phyloP scores from a whole-genome alignment of 2,113 vertebrate genomes.

The Atlantisia rogersi region DNA sequence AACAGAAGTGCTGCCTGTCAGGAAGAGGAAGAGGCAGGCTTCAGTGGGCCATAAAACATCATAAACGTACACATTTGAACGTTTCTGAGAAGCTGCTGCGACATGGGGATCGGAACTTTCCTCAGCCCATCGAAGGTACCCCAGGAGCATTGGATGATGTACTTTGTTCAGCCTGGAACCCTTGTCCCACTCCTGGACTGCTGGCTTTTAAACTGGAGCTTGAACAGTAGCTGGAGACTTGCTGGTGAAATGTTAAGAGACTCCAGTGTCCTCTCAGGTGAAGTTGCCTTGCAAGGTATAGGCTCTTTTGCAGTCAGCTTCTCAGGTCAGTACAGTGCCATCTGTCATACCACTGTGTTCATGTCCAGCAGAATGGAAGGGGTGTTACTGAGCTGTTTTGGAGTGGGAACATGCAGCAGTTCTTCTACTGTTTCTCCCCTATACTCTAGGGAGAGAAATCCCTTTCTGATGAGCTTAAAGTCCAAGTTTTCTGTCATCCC shows the following conservation, averaged over 20 bases:
- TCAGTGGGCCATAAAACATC: background rate
- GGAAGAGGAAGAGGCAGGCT: no score
- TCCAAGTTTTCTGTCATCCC: background rate
- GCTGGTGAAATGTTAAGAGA: no score
- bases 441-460: background rate
- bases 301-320: background rate
- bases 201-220: background rate
- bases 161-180: background rate
- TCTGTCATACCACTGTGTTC: background rate
- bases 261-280: background rate
- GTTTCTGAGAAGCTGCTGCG: background rate
- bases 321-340: no score
- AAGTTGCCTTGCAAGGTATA: background rate
- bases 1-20: background rate
- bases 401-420: background rate
- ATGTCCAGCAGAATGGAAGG: background rate
- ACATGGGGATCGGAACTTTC: fast-evolving
- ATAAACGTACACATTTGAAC: fast-evolving
- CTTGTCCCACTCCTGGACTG: fast-evolving
- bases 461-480: background rate
- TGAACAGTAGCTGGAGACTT: background rate
- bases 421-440: background rate
- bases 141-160: background rate
- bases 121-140: background rate
- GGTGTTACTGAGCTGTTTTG: background rate